Evolutionary conservation across 2,797 vertebrate species (phyloP).

Genomic region (Eurystomus glaucurus): DNA sequence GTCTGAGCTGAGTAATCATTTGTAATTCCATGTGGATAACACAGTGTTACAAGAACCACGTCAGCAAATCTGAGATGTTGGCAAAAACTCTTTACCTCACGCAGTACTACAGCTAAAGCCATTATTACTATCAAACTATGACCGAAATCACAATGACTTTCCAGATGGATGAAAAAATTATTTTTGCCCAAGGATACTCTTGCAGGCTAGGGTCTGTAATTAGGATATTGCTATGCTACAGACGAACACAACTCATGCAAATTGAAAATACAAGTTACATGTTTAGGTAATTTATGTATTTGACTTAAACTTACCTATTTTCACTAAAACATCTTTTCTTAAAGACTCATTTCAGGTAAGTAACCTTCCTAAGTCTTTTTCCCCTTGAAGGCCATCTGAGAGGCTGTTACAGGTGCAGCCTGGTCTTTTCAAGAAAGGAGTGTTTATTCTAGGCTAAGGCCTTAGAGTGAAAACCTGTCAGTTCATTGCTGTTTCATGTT

Average conservation of each 20-base stretch:
- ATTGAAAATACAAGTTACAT: background rate
- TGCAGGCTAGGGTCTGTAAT: conserved; percentile 31
- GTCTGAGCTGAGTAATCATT: background rate
- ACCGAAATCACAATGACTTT: background rate
- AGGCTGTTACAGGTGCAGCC: background rate
- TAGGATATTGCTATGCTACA: background rate
- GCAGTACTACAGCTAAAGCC: background rate
- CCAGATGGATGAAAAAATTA: background rate
- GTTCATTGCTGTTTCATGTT: background rate
- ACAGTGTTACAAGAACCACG: background rate
- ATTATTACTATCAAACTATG: background rate
- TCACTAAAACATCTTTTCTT: background rate
- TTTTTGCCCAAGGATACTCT: conserved; percentile 19
- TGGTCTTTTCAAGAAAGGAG: background rate
- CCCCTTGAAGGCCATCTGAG: background rate
- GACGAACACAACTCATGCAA: conserved; percentile 15
- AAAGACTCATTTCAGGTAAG: background rate
- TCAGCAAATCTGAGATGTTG: background rate
- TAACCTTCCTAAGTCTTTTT: background rate
- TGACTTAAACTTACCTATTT: background rate
- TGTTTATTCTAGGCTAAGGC: background rate
- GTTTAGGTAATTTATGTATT: conserved; percentile 15
- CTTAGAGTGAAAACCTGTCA: background rate
- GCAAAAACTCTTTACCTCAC: background rate
- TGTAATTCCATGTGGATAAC: background rate